Percentiles rank a stretch among this genome's conserved stretches.
Conservation (phyloP, 2,888 invertebrate species). For the Phengaris alcon region DNA sequence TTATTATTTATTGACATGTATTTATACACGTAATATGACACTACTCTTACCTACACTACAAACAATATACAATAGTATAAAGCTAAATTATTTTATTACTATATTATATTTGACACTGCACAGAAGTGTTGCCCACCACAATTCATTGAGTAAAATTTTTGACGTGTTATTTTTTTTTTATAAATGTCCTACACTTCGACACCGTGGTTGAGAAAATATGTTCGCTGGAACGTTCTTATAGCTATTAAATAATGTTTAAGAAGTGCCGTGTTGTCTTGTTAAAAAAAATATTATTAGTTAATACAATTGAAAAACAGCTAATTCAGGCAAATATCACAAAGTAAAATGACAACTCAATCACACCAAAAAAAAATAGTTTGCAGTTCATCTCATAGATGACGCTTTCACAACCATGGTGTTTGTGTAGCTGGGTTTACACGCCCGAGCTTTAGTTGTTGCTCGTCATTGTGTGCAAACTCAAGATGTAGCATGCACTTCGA, state of each 20-base stretch:
- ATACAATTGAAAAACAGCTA: too few species aligned
- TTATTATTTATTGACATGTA: not conserved
- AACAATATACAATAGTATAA: not conserved
- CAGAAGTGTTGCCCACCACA: not conserved
- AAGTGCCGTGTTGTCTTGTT: too few species aligned
- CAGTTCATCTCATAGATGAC: not conserved
- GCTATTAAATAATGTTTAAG: too few species aligned
- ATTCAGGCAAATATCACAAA: too few species aligned
- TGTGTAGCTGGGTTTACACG: constrained; percentile 33
- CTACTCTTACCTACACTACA: not conserved
- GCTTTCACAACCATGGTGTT: not conserved
- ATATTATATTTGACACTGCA: constrained; percentile 10
- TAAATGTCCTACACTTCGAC: not conserved
- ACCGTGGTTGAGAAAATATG: not conserved
- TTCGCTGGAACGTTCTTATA: too few species aligned
- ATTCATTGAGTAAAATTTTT: not conserved
- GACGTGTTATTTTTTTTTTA: not conserved
- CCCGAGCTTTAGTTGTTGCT: constrained; percentile 67
- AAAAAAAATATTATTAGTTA: too few species aligned
- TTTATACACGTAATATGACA: not conserved
- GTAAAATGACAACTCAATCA: too few species aligned
- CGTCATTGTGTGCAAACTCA: constrained; percentile 75
- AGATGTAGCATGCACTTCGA: constrained; percentile 68
- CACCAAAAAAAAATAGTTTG: too few species aligned
- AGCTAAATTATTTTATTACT: not conserved